Evolutionary conservation across 2,113 vertebrate species (phyloP).

Genomic region (chimpanzee (Pan troglodytes)): NHGRI_mPanTro3-v2.1_pri NC_072407.2:50880501-50881000

Average conservation of each 20-base stretch:
- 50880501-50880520: constrained; percentile 94
- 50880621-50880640: not conserved
- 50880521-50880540: constrained; percentile 96
- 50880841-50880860: not conserved
- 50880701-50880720: not conserved
- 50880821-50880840: not conserved
- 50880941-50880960: not conserved
- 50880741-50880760: not conserved
- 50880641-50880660: not conserved
- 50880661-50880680: not conserved
- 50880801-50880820: not conserved
- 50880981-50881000: not conserved
- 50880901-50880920: not conserved
- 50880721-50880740: not conserved
- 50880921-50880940: not conserved
- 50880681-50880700: not conserved
- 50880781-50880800: not conserved
- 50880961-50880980: not conserved
- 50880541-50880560: constrained; percentile 50
- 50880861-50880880: not conserved
- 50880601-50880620: not conserved
- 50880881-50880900: not conserved
- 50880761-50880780: not conserved
- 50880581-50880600: not conserved
- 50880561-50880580: constrained; percentile 32